These are phyloP conservation scores for Leptonema lineaticorne DNA, from an alignment of 1,140 invertebrate genomes.

Conservation along the genomic window DNA sequence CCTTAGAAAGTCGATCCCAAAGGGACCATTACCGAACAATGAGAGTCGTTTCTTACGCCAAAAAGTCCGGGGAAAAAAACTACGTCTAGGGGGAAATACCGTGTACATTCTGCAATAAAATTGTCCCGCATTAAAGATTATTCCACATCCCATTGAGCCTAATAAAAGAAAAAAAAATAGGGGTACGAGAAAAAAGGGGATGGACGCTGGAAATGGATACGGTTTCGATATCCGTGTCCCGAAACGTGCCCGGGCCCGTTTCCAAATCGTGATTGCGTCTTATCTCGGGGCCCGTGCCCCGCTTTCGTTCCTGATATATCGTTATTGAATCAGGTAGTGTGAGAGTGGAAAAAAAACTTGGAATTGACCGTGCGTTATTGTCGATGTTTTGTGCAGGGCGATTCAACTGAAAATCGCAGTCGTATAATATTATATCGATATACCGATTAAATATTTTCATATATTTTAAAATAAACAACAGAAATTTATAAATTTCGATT, in stretches of 20 bases:
- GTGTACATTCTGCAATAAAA: conserved; percentile 11
- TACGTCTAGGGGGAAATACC: background rate
- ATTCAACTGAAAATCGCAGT: background rate
- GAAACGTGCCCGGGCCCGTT: conserved; percentile 8
- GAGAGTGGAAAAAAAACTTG: background rate
- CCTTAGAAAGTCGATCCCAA: background rate
- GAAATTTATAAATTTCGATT: too few species aligned
- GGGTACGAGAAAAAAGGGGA: background rate
- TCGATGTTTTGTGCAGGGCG: background rate
- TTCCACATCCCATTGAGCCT: conserved; percentile 26
- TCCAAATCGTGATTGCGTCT: conserved; percentile 28
- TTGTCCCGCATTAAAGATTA: conserved; percentile 25
- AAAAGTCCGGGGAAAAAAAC: background rate
- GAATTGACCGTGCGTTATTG: background rate
- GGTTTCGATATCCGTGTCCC: background rate
- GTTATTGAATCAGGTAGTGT: conserved; percentile 3
- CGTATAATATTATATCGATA: too few species aligned
- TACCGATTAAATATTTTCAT: too few species aligned
- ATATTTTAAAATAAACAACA: too few species aligned
- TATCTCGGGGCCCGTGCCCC: background rate
- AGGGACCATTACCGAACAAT: background rate
- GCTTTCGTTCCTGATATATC: conserved; percentile 2
- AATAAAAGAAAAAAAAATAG: conserved; percentile 2
- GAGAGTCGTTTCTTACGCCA: background rate
- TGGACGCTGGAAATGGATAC: background rate